These are phyloP conservation scores for Oreochromis niloticus DNA, from an alignment of 2,113 vertebrate species.

Conservation along the genomic window DNA sequence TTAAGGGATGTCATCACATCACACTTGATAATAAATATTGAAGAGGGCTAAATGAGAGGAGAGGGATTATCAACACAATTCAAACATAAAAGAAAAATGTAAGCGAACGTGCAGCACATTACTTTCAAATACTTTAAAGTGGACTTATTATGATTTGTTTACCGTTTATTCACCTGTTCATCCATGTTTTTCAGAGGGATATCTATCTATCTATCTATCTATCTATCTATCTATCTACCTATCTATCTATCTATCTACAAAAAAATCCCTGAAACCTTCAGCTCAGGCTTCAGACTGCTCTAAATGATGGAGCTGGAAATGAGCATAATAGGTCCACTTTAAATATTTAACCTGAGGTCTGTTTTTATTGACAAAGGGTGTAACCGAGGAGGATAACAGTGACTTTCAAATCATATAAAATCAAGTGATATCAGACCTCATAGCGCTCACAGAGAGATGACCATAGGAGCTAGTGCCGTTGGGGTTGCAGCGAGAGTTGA, in stretches of 20 bases:
- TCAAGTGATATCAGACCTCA: slow-evolving; percentile 77
- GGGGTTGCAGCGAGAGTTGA: slow-evolving; percentile 89
- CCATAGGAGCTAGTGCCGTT: slow-evolving; percentile 85
- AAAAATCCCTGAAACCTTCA: fast-evolving
- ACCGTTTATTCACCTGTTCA: fast-evolving
- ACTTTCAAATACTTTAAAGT: neutral
- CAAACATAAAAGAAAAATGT: neutral
- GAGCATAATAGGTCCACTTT: neutral
- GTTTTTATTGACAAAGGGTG: neutral
- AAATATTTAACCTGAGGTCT: neutral
- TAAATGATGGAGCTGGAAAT: neutral
- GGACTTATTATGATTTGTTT: neutral
- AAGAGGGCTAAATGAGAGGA: neutral
- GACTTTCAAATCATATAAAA: neutral
- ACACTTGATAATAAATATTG: neutral
- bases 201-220: fast-evolving
- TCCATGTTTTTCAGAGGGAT: neutral
- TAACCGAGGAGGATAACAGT: fast-evolving
- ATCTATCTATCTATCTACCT: fast-evolving
- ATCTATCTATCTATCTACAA: fast-evolving
- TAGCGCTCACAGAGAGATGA: slow-evolving; percentile 89
- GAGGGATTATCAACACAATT: neutral
- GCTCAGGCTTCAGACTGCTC: neutral
- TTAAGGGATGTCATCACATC: neutral
- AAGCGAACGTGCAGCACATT: neutral